phyloP scores from a whole-genome alignment of 2,888 invertebrate species.

The Chamaedrilus cognettii region DNA sequence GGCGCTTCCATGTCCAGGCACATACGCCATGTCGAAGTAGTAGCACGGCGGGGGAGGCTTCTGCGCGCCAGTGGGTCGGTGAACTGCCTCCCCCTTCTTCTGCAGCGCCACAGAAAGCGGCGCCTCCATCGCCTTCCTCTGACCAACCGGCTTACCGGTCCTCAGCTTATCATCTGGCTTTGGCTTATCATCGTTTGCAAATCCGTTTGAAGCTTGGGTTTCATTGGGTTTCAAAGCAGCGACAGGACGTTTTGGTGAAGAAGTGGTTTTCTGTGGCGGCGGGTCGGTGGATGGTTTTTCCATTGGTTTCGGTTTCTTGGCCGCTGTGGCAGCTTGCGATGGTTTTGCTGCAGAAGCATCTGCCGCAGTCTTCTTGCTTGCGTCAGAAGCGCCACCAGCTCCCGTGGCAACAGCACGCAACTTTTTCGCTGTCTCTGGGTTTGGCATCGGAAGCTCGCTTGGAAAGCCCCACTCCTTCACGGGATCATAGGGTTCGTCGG shows the following conservation, averaged over 20 bases:
- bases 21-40: slow-evolving; percentile 92
- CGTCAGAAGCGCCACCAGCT: not conserved
- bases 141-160: not conserved
- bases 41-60: slow-evolving; percentile 63
- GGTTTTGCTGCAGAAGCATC: not conserved
- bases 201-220: no score
- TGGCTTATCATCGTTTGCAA: not conserved
- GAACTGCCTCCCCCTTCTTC: not conserved
- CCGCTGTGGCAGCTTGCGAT: not conserved
- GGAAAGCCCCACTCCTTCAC: slow-evolving; percentile 88
- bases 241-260: no score
- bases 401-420: not conserved
- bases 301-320: not conserved
- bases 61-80: not conserved
- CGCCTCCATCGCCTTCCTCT: not conserved
- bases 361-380: not conserved
- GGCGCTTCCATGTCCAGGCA: slow-evolving; percentile 94
- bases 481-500: slow-evolving; percentile 47
- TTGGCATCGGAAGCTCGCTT: slow-evolving; percentile 75
- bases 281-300: not conserved
- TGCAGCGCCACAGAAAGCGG: slow-evolving; percentile 2
- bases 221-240: no score
- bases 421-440: not conserved
- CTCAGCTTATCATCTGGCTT: not conserved
- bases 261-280: no score